These are phyloP conservation scores for Otolemur garnettii DNA, from an alignment of 2,113 vertebrate genomes.

Conservation along the genomic window DNA sequence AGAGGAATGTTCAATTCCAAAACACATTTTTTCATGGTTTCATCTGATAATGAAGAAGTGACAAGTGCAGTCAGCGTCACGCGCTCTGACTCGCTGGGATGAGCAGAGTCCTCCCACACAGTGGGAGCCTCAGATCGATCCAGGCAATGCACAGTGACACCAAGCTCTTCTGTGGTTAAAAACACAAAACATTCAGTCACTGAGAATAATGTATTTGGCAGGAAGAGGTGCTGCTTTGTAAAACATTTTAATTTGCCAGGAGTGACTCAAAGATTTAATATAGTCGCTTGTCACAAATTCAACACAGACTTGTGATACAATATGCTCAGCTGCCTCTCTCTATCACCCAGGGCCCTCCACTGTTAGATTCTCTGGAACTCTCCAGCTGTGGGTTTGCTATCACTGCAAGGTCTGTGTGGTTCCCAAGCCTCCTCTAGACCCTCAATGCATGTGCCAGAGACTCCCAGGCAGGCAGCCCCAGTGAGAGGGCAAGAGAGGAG, in stretches of 20 bases:
- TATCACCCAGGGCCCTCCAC: background rate
- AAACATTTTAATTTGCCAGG: constrained; percentile 51
- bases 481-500: background rate
- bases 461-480: background rate
- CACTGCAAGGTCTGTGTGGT: background rate
- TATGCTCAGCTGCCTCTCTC: background rate
- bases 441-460: background rate
- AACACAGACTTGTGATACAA: background rate
- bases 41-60: background rate
- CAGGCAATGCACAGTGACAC: background rate
- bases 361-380: background rate
- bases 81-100: background rate
- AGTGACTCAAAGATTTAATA: constrained; percentile 57
- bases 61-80: background rate
- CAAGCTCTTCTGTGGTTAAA: background rate
- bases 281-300: constrained; percentile 31
- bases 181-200: background rate
- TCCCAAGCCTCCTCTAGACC: background rate
- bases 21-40: background rate
- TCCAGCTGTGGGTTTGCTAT: background rate
- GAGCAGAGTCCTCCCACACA: background rate
- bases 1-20: background rate
- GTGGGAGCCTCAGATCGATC: background rate
- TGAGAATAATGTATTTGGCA: background rate
- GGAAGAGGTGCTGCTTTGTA: constrained; percentile 15